These are phyloP conservation scores for Sesia bembeciformis DNA, from an alignment of 2,888 invertebrate genomes.

Conservation along the genomic window DNA sequence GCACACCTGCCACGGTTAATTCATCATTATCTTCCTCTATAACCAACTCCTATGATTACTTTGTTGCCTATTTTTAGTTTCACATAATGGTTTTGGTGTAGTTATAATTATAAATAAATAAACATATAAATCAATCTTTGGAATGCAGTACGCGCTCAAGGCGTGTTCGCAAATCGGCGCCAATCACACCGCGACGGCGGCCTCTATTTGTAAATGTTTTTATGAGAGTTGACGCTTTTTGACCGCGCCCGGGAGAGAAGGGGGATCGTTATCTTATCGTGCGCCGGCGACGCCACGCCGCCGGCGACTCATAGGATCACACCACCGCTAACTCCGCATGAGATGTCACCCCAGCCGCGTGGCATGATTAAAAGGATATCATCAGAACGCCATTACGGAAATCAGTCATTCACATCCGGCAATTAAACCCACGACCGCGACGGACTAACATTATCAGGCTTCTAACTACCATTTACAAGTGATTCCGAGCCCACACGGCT, in stretches of 20 bases:
- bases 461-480: slow-evolving; percentile 43
- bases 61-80: slow-evolving; percentile 1
- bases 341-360: neutral
- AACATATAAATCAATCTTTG: neutral
- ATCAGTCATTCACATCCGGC: slow-evolving; percentile 39
- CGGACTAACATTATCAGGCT: slow-evolving; percentile 32
- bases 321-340: neutral
- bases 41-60: slow-evolving; percentile 9
- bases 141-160: slow-evolving; percentile 15
- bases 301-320: neutral
- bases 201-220: slow-evolving; percentile 55
- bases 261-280: slow-evolving; percentile 36
- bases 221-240: slow-evolving; percentile 35
- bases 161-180: slow-evolving; percentile 32
- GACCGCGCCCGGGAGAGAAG: slow-evolving; percentile 11
- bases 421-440: slow-evolving; percentile 39
- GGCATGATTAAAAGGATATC: neutral
- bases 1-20: slow-evolving; percentile 33
- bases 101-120: neutral
- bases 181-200: slow-evolving; percentile 30
- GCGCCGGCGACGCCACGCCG: slow-evolving; percentile 34
- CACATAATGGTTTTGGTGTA: neutral
- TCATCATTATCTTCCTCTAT: slow-evolving; percentile 18
- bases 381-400: slow-evolving; percentile 21
- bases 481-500: slow-evolving; percentile 43